phyloP scores from a whole-genome alignment of 2,888 invertebrate species.

The Drosophila borborema region DNA sequence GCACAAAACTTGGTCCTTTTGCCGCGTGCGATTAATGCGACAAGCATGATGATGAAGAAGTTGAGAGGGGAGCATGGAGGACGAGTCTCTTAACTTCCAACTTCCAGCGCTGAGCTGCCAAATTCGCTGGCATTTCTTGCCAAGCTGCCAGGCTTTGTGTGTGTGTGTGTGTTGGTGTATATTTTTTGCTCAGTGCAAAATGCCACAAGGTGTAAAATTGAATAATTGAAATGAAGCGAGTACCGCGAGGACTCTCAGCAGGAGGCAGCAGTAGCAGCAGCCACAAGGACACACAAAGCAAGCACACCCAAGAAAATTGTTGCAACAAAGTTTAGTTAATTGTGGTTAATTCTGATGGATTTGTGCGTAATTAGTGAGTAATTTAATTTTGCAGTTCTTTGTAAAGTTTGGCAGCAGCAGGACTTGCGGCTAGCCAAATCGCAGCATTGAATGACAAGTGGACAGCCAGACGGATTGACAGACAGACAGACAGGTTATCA shows the following conservation, averaged over 20 bases:
- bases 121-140: conserved; percentile 64
- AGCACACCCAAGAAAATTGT: conserved; percentile 38
- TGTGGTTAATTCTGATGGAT: conserved; percentile 83
- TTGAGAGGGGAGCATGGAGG: conserved; percentile 11
- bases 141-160: conserved; percentile 13
- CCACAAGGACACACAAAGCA: conserved; percentile 43
- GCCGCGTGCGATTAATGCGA: conserved; percentile 74
- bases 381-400: conserved; percentile 70
- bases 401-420: conserved; percentile 34
- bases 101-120: conserved; percentile 55
- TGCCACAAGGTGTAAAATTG: conserved; percentile 83
- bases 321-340: conserved; percentile 79
- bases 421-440: conserved; percentile 22
- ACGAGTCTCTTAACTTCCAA: conserved; percentile 44
- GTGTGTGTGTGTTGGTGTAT: conserved; percentile 20
- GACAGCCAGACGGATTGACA: conserved; percentile 4
- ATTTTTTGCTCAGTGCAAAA: conserved; percentile 57
- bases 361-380: conserved; percentile 79
- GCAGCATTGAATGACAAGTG: conserved; percentile 11
- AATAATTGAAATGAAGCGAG: conserved; percentile 81
- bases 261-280: conserved; percentile 21
- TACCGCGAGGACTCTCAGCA: conserved; percentile 27
- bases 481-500: conserved; percentile 21
- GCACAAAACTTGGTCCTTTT: conserved; percentile 75
- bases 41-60: conserved; percentile 32